A percentile compares a stretch with the other conserved stretches of the same genome.
phyloP scores from a whole-genome alignment of 1,140 invertebrate genomes.

The Campoletis sonorensis region DNA sequence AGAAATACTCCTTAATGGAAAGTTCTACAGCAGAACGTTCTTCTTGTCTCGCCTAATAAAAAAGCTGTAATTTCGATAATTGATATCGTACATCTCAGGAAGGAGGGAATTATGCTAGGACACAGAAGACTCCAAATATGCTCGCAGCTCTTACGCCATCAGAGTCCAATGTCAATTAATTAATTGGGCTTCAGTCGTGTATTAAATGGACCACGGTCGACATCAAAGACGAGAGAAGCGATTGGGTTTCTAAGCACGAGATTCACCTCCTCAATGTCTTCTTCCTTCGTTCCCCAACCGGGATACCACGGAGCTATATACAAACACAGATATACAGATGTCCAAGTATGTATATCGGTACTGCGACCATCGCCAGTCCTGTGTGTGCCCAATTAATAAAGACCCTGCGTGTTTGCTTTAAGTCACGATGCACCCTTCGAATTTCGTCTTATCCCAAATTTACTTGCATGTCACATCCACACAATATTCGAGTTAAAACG shows the following conservation, averaged over 20 bases:
- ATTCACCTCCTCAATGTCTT: slow-evolving; percentile 2
- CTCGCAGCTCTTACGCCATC: slow-evolving; percentile 2
- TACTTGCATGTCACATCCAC: background rate
- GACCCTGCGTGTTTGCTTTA: slow-evolving; percentile 45
- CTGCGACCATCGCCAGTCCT: slow-evolving; percentile 5
- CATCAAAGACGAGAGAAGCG: slow-evolving; percentile 52
- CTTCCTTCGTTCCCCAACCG: background rate
- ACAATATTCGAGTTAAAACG: no score
- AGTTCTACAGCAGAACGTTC: background rate
- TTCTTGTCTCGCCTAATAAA: no score
- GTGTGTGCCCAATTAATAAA: slow-evolving; percentile 58
- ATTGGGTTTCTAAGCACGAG: slow-evolving; percentile 20
- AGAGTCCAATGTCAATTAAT: slow-evolving; percentile 63
- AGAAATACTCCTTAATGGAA: no score
- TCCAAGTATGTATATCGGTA: background rate
- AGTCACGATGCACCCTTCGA: slow-evolving; percentile 33
- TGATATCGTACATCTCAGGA: background rate
- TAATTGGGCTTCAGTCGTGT: slow-evolving; percentile 67
- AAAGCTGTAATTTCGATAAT: background rate
- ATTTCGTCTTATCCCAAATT: slow-evolving; percentile 49
- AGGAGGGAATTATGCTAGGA: background rate
- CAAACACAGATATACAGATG: background rate
- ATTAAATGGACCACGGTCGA: slow-evolving; percentile 67
- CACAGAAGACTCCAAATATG: background rate
- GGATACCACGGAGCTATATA: background rate